Evolutionary conservation across 2,888 invertebrate species (phyloP), one percentile per base, ranked within the genome.

Genomic region (Cybosia mesomella): DNA sequence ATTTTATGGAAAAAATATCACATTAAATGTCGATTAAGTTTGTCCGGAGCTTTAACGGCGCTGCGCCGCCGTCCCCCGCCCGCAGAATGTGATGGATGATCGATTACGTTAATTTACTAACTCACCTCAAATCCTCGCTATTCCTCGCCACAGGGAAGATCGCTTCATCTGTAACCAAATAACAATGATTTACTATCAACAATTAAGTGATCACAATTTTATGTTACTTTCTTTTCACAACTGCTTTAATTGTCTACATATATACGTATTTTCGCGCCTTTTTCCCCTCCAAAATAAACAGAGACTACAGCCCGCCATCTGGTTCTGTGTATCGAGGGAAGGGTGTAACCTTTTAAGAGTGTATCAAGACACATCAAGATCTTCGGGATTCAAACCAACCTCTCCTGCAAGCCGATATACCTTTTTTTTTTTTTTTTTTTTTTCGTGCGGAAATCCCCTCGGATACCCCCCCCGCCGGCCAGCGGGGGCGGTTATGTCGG

Each of bases 61-160:
- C 28, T 18, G 22, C 36, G 49, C 36, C 32, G 61, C 43, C n/a
- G n/a, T n/a, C 53, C 67, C 60, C 54, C 32, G 61, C 11, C 64
- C 64, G 66, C 61, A 63, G 68, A 74, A 68, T 75, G 72, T 66
- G 66, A 61, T 70, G 64, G 61, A 74, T 81, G 77, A 79, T 79
- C 74, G 79, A 81, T 76, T 73, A 70, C 72, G 54, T 76, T 82
- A 82, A 82, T 84, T 84, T 81, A 77, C 74, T 75, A 66, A 84
- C 91, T 89, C 79, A 92, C 93, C 92, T 93, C 91, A 92, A 92
- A 90, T 90, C 79, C 83, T 87, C 84, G 85, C 83, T 84, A 83
- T 79, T 70, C 78, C 77, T 72, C 81, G 74, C 71, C 82, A 74
- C 73, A 77, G 72, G 68, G 70, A 72, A 71, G 76, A 81, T 79